Evolutionary conservation across 53 echinoderm and acorn worm genomes (phyloP).

Genomic region (Stichopus horrens): DNA sequence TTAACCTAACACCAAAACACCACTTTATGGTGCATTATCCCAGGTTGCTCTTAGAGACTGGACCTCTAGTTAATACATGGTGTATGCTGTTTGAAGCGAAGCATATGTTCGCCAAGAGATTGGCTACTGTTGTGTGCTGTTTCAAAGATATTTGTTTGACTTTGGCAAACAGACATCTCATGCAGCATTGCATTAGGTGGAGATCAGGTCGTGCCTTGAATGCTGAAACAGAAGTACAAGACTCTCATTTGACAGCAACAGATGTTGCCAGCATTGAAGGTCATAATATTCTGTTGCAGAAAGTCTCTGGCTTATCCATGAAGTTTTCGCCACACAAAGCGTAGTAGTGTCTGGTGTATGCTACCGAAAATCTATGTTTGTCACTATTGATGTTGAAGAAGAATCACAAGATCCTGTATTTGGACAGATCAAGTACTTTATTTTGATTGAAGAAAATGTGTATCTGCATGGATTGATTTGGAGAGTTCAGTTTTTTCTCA

Average conservation of each 20-base stretch:
- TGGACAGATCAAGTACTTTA: not conserved
- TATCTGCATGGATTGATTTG: not conserved
- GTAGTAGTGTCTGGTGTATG: not conserved
- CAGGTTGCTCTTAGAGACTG: not conserved
- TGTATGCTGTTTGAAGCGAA: slow-evolving; percentile 17
- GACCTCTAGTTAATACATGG: slow-evolving; percentile 22
- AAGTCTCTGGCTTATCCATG: not conserved
- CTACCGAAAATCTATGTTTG: not conserved
- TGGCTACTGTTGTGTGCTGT: slow-evolving; percentile 20
- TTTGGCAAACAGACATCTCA: slow-evolving; percentile 13
- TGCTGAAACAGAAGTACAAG: not conserved
- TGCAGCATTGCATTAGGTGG: slow-evolving; percentile 24
- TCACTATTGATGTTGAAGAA: not conserved
- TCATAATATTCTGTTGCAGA: too few relatives aligned
- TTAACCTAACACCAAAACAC: slow-evolving; percentile 48
- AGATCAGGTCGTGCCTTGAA: not conserved
- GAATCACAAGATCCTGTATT: not conserved
- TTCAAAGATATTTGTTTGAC: slow-evolving; percentile 31
- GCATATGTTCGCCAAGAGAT: slow-evolving; percentile 27
- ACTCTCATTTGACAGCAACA: not conserved
- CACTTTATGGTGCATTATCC: slow-evolving; percentile 62
- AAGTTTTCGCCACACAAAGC: not conserved
- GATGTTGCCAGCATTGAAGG: not conserved
- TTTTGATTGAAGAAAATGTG: not conserved
- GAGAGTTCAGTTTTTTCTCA: not conserved